Conservation (phyloP, 2,797 vertebrate genomes). For the Sebastes wilsoni region DNA sequence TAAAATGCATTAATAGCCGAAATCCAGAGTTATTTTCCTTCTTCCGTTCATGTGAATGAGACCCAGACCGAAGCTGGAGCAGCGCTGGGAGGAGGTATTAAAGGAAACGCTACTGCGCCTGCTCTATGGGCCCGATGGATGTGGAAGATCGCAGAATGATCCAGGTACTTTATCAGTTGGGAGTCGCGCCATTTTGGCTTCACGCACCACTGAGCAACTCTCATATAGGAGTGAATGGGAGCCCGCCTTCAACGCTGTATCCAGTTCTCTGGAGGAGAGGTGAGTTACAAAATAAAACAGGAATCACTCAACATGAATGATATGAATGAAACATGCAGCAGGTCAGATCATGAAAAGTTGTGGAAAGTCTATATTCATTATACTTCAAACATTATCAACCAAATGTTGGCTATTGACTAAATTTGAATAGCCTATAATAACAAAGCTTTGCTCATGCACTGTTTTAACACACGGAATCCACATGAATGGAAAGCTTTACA, state of each 20-base stretch:
- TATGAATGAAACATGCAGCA: not conserved
- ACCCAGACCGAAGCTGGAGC: too few relatives aligned
- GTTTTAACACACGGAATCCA: not conserved
- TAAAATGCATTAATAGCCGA: accelerated
- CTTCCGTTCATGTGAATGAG: too few relatives aligned
- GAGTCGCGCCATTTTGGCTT: too few relatives aligned
- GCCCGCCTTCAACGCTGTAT: too few relatives aligned
- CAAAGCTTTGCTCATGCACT: not conserved
- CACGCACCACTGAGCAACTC: too few relatives aligned
- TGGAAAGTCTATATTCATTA: not conserved
- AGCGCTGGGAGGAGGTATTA: accelerated
- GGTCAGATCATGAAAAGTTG: not conserved
- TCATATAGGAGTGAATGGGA: too few relatives aligned
- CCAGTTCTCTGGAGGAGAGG: too few relatives aligned
- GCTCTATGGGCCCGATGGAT: too few relatives aligned
- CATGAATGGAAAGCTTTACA: not conserved
- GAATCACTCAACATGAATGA: not conserved
- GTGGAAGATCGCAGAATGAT: too few relatives aligned
- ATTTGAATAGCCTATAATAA: not conserved
- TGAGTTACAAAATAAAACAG: not conserved
- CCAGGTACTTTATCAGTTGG: too few relatives aligned
- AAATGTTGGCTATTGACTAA: not conserved
- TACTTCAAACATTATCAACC: not conserved
- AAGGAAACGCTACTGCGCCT: too few relatives aligned
- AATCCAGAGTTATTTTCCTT: too few relatives aligned